These are phyloP conservation scores for Bombus turneri DNA, from an alignment of 1,140 invertebrate genomes.

Conservation along the genomic window DNA sequence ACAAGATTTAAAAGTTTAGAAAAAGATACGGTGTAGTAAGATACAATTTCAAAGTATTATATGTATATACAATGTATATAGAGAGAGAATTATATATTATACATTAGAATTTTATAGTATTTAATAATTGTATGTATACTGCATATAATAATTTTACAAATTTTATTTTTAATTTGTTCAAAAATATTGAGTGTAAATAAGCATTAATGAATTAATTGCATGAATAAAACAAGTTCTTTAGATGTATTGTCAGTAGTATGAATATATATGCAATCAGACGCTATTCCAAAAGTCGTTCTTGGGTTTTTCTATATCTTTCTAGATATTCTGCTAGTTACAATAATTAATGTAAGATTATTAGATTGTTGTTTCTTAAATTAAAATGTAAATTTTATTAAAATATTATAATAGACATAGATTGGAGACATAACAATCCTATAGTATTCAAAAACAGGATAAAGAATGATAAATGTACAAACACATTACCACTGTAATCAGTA, in stretches of 20 bases:
- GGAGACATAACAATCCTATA: neutral
- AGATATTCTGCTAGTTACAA: neutral
- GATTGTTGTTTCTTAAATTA: neutral
- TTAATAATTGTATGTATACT: neutral
- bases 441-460: neutral
- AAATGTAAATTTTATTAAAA: neutral
- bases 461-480: neutral
- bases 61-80: neutral
- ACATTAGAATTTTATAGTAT: no score
- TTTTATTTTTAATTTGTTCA: neutral
- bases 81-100: no score
- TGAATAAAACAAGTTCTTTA: neutral
- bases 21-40: neutral
- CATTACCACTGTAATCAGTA: neutral
- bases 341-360: neutral
- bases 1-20: neutral
- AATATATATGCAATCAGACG: neutral
- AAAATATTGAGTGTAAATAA: neutral
- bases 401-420: neutral
- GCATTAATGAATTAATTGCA: neutral
- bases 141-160: neutral
- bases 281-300: neutral
- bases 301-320: neutral
- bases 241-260: neutral
- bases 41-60: neutral